Evolutionary conservation across 2,888 invertebrate genomes (phyloP).

Genomic region (Alviniconcha strummeri): DNA sequence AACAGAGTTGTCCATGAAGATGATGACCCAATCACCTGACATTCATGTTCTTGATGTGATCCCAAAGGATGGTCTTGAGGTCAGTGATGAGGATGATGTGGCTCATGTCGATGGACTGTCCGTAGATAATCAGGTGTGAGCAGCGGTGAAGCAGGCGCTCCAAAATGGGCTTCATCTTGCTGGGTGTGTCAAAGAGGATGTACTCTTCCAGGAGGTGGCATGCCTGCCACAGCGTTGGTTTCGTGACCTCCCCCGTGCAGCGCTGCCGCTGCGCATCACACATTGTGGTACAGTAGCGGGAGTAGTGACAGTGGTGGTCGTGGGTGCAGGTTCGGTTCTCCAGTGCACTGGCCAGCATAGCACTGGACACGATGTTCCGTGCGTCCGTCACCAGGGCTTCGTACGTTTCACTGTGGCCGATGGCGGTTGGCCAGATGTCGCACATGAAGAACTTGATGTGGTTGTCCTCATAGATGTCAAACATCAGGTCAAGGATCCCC

Average conservation of each 20-base stretch:
- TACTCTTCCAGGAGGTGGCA: constrained; percentile 64
- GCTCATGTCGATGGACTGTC: constrained; percentile 46
- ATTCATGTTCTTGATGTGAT: constrained; percentile 45
- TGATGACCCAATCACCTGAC: not conserved
- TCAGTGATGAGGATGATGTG: constrained; percentile 61
- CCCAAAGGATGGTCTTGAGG: constrained; percentile 62
- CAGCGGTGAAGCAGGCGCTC: constrained; percentile 55
- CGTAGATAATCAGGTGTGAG: constrained; percentile 36
- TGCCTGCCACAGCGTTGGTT: constrained; percentile 56
- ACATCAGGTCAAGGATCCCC: constrained; percentile 63
- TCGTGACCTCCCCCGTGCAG: constrained; percentile 52
- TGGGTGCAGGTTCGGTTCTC: constrained; percentile 48
- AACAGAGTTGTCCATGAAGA: not conserved
- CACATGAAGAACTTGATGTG: constrained; percentile 63
- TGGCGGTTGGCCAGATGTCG: constrained; percentile 52
- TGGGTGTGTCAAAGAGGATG: constrained; percentile 58
- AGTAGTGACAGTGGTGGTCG: constrained; percentile 57
- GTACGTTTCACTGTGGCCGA: constrained; percentile 55
- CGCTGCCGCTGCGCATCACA: constrained; percentile 49
- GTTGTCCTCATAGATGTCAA: constrained; percentile 57
- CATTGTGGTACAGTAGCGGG: constrained; percentile 53
- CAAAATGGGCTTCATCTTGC: constrained; percentile 47
- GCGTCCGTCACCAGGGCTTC: constrained; percentile 58
- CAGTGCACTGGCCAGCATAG: constrained; percentile 46
- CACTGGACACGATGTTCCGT: constrained; percentile 51